Evolutionary conservation across 1,140 invertebrate genomes (phyloP), one percentile per base, ranked within the genome.

Genomic region (Temnothorax nylanderi): DNA sequence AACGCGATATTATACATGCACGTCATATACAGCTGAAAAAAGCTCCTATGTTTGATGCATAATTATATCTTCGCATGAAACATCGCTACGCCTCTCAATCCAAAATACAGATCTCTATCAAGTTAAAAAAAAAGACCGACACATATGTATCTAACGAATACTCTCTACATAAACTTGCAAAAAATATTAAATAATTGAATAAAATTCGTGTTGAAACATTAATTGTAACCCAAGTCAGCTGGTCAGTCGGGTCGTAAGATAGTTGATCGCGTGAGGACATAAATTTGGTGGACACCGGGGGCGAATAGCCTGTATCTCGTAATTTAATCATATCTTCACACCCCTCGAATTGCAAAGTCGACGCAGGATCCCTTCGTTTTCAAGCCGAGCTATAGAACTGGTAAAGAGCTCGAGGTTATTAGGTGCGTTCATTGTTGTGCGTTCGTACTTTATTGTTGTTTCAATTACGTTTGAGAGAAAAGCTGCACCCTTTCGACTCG

Each of bases 371-470:
- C 58, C 87, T 85, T 56, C 85, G 67, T 86, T 78, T 56, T 51
- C 86, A 74, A 34, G 44, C 77, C 82, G 76, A 69, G 75, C 78
- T 86, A 60, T 18, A 47, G 60, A 89, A 80, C 82, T 21, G 72
- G 81, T 87, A 92, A 92, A 92, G 90, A 93, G 90, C 91, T 90
- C 86, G 89, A 58, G 84, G 87, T 89, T 91, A 92, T 91, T 90
- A 91, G 87, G 75, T 78, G 89, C 84, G 85, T 91, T 92, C 91
- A 92, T 90, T 91, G 88, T 91, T 90, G 76, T 78, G 62, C 86
- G 89, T 92, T 92, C 90, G 84, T 92, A 94, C 89, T 93, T 93
- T 93, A 93, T 94, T 93, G 91, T 94, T 94, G 93, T 94, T 94
- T 94, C 92, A 93, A 94, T 93, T 93, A 91, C 88, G 80, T 72